These are phyloP conservation scores for Eubasilissa regina DNA, from an alignment of 1,140 invertebrate genomes.

Conservation along the genomic window DNA sequence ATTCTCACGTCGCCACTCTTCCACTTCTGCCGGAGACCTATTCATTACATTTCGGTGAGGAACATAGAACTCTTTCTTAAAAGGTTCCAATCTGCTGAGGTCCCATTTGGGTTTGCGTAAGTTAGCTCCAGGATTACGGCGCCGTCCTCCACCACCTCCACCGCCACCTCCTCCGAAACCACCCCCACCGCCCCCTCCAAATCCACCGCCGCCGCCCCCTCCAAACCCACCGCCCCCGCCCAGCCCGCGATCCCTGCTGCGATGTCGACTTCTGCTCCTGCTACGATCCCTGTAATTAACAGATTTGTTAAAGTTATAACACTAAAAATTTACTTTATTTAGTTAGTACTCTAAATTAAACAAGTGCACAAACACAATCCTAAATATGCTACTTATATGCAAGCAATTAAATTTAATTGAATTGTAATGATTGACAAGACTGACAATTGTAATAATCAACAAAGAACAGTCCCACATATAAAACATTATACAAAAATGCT, in stretches of 20 bases:
- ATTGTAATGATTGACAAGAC: no score
- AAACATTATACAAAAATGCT: no score
- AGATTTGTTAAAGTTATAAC: not conserved
- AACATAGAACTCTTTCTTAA: conserved; percentile 95
- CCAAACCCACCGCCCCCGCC: conserved; percentile 52
- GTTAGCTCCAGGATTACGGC: conserved; percentile 71
- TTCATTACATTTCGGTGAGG: conserved; percentile 83
- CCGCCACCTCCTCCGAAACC: conserved; percentile 71
- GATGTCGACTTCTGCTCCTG: conserved; percentile 68
- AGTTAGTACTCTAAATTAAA: no score
- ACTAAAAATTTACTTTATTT: not conserved
- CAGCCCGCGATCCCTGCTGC: conserved; percentile 64
- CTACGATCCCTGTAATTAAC: conserved; percentile 63
- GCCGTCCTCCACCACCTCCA: conserved; percentile 72
- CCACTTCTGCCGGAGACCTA: conserved; percentile 80
- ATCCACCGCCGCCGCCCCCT: conserved; percentile 69
- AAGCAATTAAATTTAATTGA: no score
- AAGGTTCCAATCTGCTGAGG: conserved; percentile 83
- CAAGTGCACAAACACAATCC: no score
- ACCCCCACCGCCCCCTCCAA: conserved; percentile 63
- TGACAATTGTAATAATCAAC: no score
- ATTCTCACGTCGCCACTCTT: conserved; percentile 82
- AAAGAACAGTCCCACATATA: no score
- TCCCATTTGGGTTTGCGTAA: conserved; percentile 85
- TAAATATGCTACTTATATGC: no score